These are phyloP conservation scores for Aspidapion aeneum DNA, from an alignment of 2,888 invertebrate genomes.

Conservation along the genomic window DNA sequence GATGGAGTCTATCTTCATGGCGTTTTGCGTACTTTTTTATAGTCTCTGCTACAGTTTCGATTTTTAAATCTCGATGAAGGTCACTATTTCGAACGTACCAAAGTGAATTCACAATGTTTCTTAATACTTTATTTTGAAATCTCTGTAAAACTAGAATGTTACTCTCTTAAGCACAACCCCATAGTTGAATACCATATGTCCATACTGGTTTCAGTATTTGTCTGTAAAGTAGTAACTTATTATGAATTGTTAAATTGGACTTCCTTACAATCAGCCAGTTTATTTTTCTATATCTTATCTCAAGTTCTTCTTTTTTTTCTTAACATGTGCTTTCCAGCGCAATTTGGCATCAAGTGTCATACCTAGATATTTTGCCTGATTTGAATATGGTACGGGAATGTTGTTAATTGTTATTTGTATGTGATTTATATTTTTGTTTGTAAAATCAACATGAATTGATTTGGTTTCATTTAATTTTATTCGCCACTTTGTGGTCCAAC, in stretches of 20 bases:
- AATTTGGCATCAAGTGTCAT: constrained; percentile 15
- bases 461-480: no score
- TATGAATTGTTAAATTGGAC: not conserved
- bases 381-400: constrained; percentile 15
- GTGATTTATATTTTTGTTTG: no score
- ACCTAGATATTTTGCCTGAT: constrained; percentile 23
- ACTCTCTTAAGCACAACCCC: constrained; percentile 5
- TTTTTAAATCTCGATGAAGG: constrained; percentile 19
- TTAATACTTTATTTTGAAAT: constrained; percentile 17
- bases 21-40: constrained; percentile 18
- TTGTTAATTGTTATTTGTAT: no score
- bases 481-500: no score
- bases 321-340: constrained; percentile 19
- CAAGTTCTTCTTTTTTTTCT: constrained; percentile 17
- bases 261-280: not conserved
- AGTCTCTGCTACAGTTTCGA: constrained; percentile 17
- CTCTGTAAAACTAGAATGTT: constrained; percentile 23
- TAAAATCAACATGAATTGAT: no score
- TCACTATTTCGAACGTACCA: constrained; percentile 22
- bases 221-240: constrained; percentile 8
- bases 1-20: no score
- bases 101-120: constrained; percentile 13
- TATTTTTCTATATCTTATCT: not conserved
- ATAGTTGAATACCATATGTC: constrained; percentile 13
- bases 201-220: constrained; percentile 9